These are phyloP conservation scores for Neolamprologus longior DNA, from an alignment of 2,113 vertebrate genomes.

Conservation along the genomic window DNA sequence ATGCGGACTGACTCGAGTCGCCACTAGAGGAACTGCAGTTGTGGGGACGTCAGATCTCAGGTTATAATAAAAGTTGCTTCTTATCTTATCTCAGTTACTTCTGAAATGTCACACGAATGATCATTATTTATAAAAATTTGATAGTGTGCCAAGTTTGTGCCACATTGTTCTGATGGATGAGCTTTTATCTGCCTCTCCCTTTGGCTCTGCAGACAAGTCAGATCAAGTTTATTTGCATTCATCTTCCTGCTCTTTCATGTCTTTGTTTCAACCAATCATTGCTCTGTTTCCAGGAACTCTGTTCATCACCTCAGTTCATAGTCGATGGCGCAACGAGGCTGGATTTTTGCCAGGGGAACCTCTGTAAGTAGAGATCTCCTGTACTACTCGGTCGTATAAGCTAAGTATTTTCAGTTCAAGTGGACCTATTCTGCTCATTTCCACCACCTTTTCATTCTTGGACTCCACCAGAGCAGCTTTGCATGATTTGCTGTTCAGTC, in stretches of 20 bases:
- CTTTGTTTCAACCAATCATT: neutral
- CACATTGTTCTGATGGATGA: neutral
- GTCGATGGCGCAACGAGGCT: conserved; percentile 34
- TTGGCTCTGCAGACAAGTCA: neutral
- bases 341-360: conserved; percentile 54
- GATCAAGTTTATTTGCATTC: neutral
- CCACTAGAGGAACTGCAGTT: neutral
- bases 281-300: conserved; percentile 57
- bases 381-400: neutral
- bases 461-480: neutral
- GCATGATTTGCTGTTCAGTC: neutral
- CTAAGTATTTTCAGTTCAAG: neutral
- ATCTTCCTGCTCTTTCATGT: neutral
- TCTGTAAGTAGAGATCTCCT: conserved; percentile 21
- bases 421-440: neutral
- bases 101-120: rapidly evolving
- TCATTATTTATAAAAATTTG: neutral
- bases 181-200: neutral
- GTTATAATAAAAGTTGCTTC: neutral
- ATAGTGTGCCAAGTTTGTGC: neutral
- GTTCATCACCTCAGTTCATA: conserved; percentile 50
- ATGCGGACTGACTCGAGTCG: rapidly evolving
- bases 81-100: neutral
- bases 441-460: neutral
- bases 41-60: neutral